Conservation (phyloP, 2,113 vertebrate species). For the Oryzias javanicus region DNA sequence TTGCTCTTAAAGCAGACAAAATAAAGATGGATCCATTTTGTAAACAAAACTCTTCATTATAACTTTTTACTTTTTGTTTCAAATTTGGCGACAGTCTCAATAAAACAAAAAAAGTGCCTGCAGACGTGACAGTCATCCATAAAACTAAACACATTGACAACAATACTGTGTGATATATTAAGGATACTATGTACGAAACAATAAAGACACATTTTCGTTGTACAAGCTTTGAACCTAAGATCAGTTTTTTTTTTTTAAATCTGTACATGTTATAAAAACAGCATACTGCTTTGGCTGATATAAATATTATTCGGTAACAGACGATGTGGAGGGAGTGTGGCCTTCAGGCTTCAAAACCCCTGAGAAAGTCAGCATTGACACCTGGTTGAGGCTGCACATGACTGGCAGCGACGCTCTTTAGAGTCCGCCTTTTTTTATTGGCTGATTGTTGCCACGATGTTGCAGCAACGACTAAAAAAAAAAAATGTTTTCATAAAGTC, state of each 20-base stretch:
- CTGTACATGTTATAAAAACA: conserved; percentile 82
- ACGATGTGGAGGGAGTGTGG: conserved; percentile 61
- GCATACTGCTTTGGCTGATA: conserved; percentile 93
- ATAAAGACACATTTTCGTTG: conserved; percentile 81
- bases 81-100: background rate
- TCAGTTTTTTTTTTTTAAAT: conserved; percentile 81
- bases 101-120: background rate
- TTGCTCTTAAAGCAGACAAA: no score
- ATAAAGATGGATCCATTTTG: no score
- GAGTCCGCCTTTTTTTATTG: no score
- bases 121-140: conserved; percentile 5
- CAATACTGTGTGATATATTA: conserved; percentile 88
- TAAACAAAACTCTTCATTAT: background rate
- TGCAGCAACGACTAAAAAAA: no score
- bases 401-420: conserved; percentile 1
- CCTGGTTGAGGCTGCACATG: conserved; percentile 8
- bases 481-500: no score
- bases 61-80: background rate
- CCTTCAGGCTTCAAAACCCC: conserved; percentile 76
- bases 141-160: conserved; percentile 56
- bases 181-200: conserved; percentile 88
- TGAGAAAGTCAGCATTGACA: conserved; percentile 59
- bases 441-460: no score
- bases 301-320: conserved; percentile 74
- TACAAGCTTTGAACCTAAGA: conserved; percentile 84